phyloP scores from a whole-genome alignment of 2,888 invertebrate species.

The Heteromurus nitidus region DNA sequence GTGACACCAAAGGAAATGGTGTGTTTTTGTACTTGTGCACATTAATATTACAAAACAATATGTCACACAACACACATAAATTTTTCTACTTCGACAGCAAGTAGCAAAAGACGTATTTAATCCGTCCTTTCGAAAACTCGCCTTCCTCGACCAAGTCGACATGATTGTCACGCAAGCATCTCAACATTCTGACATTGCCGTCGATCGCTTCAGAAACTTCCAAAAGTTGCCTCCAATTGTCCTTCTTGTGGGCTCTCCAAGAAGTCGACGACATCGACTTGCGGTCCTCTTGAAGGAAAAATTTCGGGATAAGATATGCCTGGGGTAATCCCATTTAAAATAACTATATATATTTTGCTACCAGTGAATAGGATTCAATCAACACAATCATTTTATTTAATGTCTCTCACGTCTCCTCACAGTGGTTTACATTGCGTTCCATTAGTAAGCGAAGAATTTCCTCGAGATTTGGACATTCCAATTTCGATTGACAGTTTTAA shows the following conservation, averaged over 20 bases:
- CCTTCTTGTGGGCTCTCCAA: background rate
- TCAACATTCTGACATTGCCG: background rate
- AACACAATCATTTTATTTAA: too few relatives aligned
- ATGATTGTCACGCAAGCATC: background rate
- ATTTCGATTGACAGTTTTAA: background rate
- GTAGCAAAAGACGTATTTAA: background rate
- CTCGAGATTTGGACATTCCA: background rate
- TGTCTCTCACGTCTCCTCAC: too few relatives aligned
- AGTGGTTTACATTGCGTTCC: background rate
- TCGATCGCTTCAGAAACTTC: background rate
- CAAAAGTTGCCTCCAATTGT: background rate
- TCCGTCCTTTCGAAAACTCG: background rate
- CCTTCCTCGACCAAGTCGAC: background rate
- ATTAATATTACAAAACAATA: too few relatives aligned
- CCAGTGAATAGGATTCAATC: too few relatives aligned
- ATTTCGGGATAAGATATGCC: background rate
- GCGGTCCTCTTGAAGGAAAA: background rate
- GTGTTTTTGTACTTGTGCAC: background rate
- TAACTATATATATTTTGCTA: too few relatives aligned
- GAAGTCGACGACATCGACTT: background rate
- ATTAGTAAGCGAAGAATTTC: background rate
- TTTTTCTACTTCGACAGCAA: background rate
- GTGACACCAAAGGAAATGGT: background rate
- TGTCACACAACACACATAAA: too few relatives aligned
- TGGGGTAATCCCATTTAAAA: background rate